phyloP scores from a whole-genome alignment of 2,113 vertebrate genomes.

The Acrocephalus kingi region DNA sequence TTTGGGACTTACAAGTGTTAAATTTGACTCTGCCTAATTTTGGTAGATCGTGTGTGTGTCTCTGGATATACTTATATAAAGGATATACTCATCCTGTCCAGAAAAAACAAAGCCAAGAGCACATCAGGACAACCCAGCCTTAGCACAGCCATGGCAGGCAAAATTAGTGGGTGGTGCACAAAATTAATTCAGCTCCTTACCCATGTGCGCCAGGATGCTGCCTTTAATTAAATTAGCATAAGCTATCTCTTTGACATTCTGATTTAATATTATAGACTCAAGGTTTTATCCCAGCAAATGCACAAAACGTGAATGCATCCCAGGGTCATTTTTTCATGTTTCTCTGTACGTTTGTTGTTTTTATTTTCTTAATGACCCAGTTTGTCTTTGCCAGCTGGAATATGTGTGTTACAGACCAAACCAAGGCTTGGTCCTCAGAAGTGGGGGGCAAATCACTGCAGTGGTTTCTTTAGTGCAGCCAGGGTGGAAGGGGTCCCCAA shows the following conservation, averaged over 20 bases:
- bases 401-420: neutral
- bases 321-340: neutral
- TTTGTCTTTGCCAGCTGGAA: conserved; percentile 12
- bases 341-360: neutral
- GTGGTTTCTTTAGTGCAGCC: neutral
- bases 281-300: conserved; percentile 18
- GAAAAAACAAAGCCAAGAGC: neutral
- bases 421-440: neutral
- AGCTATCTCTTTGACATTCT: conserved; percentile 27
- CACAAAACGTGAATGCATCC: neutral
- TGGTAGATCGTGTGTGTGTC: neutral
- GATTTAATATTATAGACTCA: neutral
- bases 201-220: neutral
- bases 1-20: neutral
- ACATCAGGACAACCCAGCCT: neutral
- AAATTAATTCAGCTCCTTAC: conserved; percentile 18
- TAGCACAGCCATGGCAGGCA: neutral
- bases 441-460: neutral
- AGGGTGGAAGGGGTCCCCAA: neutral
- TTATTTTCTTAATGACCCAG: neutral
- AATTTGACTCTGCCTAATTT: neutral
- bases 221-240: conserved; percentile 67
- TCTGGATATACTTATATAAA: no score
- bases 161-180: conserved; percentile 9
- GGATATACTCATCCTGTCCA: neutral